Evolutionary conservation across 2,888 invertebrate species (phyloP).

Genomic region (Thysanoteuthis rhombus): DNA sequence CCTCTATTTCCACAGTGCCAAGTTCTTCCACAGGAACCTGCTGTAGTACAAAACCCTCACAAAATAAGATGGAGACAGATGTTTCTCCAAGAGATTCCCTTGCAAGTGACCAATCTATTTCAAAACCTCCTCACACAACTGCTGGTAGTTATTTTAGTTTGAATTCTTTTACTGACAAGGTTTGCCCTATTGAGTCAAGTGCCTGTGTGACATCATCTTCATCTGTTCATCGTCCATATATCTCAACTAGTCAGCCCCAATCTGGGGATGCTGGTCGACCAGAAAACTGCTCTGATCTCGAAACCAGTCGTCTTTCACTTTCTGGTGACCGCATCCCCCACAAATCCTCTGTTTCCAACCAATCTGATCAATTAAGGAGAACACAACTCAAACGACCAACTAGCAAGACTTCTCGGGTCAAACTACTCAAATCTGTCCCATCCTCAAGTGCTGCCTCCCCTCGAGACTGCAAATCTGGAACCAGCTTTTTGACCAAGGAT

Average conservation of each 20-base stretch:
- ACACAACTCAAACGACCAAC: background rate
- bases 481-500: background rate
- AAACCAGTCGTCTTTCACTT: background rate
- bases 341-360: slow-evolving; percentile 28
- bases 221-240: background rate
- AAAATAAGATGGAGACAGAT: background rate
- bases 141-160: background rate
- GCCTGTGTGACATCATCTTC: background rate
- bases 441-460: background rate
- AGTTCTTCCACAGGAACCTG: background rate
- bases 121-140: background rate
- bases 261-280: background rate
- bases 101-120: background rate
- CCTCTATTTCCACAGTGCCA: background rate
- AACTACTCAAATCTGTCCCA: background rate
- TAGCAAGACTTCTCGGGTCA: background rate
- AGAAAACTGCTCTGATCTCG: background rate
- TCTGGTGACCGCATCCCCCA: slow-evolving; percentile 39
- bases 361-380: background rate
- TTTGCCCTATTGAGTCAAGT: slow-evolving; percentile 12
- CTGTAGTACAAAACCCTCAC: background rate
- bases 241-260: background rate
- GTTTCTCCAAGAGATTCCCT: background rate
- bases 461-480: background rate
- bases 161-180: background rate